Evolutionary conservation across 2,888 invertebrate genomes (phyloP).

Genomic region (Xylota segnis): DNA sequence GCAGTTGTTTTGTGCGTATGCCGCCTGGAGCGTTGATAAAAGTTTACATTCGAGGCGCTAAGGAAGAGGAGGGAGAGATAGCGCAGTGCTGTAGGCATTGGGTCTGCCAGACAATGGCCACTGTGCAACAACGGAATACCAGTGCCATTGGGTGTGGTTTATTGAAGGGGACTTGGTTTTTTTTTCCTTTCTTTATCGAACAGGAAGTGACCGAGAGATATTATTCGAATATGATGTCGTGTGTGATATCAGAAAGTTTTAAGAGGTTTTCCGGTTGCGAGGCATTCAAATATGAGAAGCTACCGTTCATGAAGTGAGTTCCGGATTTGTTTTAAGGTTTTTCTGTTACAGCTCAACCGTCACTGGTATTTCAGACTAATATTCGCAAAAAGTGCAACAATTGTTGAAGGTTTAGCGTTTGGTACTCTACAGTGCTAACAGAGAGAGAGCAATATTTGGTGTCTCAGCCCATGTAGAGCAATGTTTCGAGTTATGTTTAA

Average conservation of each 20-base stretch:
- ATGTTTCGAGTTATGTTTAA: too few relatives aligned
- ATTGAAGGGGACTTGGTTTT: constrained; percentile 10
- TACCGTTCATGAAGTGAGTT: background rate
- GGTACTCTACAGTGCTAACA: too few relatives aligned
- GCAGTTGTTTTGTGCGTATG: constrained; percentile 18
- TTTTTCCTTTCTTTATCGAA: constrained; percentile 11
- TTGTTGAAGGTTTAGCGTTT: too few relatives aligned
- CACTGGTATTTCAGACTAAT: too few relatives aligned
- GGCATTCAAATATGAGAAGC: background rate
- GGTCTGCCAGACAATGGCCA: constrained; percentile 28
- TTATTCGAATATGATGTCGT: constrained; percentile 22
- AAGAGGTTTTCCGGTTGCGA: constrained; percentile 5
- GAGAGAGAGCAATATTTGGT: too few relatives aligned
- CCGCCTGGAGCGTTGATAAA: constrained; percentile 35
- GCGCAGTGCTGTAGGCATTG: background rate
- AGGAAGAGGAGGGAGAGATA: background rate
- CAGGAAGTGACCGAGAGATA: constrained; percentile 31
- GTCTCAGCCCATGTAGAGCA: too few relatives aligned
- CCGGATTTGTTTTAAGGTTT: too few relatives aligned
- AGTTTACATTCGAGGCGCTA: constrained; percentile 48
- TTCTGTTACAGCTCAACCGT: too few relatives aligned
- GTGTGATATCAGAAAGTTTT: background rate
- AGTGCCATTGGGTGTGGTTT: constrained; percentile 63
- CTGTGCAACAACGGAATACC: constrained; percentile 46
- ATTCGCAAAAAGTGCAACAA: too few relatives aligned